phyloP scores from a whole-genome alignment of 2,888 invertebrate species.

The Baccha elongata region DNA sequence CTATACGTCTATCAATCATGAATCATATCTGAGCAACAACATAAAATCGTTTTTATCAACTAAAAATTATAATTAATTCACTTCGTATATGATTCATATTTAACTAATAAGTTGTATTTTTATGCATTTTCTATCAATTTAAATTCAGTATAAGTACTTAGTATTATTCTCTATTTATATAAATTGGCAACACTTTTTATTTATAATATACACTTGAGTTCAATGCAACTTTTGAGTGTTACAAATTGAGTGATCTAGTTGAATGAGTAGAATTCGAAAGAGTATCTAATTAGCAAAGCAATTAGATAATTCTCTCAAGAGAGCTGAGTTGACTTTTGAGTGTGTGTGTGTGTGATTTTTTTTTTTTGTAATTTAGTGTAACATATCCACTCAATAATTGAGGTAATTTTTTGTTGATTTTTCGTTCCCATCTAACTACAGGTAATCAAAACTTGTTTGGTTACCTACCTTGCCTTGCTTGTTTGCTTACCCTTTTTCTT shows the following conservation, averaged over 20 bases:
- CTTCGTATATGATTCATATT: too few species aligned
- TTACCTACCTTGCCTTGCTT: constrained; percentile 14
- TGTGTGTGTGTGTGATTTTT: too few species aligned
- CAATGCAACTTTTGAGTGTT: constrained; percentile 28
- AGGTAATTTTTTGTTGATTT: constrained; percentile 42
- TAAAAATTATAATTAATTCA: too few species aligned
- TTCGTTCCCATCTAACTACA: constrained; percentile 35
- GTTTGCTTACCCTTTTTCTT: constrained; percentile 62
- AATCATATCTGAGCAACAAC: too few species aligned
- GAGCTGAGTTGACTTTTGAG: neutral
- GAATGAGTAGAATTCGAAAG: neutral
- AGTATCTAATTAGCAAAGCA: neutral
- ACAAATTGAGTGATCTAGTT: neutral
- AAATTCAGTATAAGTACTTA: too few species aligned
- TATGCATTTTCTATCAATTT: too few species aligned
- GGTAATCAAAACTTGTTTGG: constrained; percentile 69
- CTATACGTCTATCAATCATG: too few species aligned
- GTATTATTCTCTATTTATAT: too few species aligned
- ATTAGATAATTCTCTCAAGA: constrained; percentile 5
- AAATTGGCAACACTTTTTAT: constrained; percentile 23
- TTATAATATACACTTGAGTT: neutral
- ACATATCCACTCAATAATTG: constrained; percentile 60
- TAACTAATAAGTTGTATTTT: too few species aligned
- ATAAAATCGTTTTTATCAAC: too few species aligned
- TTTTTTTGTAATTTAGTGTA: constrained; percentile 13